These are phyloP conservation scores for Scomber colias DNA, from an alignment of 2,113 vertebrate genomes.

Conservation along the genomic window DNA sequence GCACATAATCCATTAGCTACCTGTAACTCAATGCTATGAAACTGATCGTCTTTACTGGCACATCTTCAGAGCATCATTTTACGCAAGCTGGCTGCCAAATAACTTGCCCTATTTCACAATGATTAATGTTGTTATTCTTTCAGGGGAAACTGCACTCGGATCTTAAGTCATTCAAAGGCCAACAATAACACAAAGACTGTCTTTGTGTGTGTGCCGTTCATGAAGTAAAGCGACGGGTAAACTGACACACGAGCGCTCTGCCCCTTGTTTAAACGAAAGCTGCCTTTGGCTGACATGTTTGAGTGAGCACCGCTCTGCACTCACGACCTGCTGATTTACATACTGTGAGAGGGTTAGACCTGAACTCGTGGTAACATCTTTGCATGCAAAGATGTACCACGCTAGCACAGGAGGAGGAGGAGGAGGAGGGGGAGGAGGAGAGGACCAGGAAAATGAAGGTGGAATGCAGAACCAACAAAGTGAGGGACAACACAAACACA, in stretches of 20 bases:
- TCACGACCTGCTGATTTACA: slow-evolving; percentile 33
- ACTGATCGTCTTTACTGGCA: not conserved
- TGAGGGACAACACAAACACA: not conserved
- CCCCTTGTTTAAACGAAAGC: not conserved
- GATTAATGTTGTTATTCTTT: slow-evolving; percentile 6
- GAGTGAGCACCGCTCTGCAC: not conserved
- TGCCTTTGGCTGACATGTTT: not conserved
- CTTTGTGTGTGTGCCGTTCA: not conserved
- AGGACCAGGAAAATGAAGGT: not conserved
- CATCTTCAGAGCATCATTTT: not conserved
- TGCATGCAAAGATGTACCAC: not conserved
- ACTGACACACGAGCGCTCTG: not conserved
- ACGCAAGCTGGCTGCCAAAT: not conserved
- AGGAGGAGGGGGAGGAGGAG: not conserved
- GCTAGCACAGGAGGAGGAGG: not conserved
- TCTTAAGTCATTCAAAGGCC: not conserved
- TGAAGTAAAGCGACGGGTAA: not conserved
- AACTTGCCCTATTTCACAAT: not conserved
- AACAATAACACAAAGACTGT: not conserved
- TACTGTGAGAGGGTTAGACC: slow-evolving; percentile 20
- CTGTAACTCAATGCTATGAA: slow-evolving; percentile 1
- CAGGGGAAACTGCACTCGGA: not conserved
- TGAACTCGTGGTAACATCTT: slow-evolving; percentile 23
- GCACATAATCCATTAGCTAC: slow-evolving; percentile 17
- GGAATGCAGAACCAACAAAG: not conserved